Percentiles rank a stretch among this genome's conserved stretches.
These are phyloP conservation scores for Pseudoatta argentina DNA, from an alignment of 1,140 invertebrate genomes.

Conservation along the genomic window DNA sequence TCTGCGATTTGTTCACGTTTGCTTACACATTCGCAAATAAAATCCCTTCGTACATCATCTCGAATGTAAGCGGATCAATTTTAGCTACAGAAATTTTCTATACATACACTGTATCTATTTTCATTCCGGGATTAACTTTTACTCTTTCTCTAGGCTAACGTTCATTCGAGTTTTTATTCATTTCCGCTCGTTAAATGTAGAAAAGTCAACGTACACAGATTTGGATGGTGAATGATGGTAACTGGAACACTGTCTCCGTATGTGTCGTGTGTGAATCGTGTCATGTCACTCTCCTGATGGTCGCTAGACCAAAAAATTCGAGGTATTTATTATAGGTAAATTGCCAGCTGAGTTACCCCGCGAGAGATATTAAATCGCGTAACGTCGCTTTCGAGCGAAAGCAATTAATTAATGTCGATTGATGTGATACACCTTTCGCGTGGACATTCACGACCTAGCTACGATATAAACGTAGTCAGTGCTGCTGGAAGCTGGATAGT, in stretches of 20 bases:
- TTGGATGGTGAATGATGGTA: not conserved
- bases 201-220: not conserved
- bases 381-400: conserved; percentile 21
- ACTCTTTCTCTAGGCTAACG: not conserved
- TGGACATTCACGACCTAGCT: conserved; percentile 42
- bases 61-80: conserved; percentile 47
- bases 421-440: conserved; percentile 44
- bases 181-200: conserved; percentile 42
- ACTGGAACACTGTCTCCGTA: not conserved
- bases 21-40: conserved; percentile 2
- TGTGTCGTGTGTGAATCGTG: not conserved
- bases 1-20: conserved; percentile 30
- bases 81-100: conserved; percentile 38
- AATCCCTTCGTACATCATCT: conserved; percentile 42
- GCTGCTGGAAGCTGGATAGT: conserved; percentile 15
- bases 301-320: conserved; percentile 39
- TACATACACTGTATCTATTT: not conserved
- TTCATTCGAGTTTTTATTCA: conserved; percentile 24
- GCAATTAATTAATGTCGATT: conserved; percentile 59
- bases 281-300: not conserved
- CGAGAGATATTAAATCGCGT: conserved; percentile 58
- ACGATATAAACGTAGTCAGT: conserved; percentile 6
- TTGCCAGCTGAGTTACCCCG: conserved; percentile 28
- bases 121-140: conserved; percentile 37
- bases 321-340: conserved; percentile 54